Conservation (phyloP, 2,888 invertebrate species). For the Podotricha telesiphe region DNA sequence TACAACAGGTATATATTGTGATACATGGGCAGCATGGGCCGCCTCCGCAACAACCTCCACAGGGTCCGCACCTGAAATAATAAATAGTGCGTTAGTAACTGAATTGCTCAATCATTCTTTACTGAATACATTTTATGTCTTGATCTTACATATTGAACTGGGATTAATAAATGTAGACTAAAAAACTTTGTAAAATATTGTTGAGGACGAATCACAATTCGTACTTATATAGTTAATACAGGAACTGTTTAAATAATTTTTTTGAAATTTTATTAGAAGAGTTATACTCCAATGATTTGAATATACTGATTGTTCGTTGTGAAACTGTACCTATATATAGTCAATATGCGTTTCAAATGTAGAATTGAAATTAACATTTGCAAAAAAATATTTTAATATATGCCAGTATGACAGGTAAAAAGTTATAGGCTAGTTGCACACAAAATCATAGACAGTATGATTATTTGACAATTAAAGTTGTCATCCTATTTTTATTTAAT, state of each 20-base stretch:
- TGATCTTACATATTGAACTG: conserved; percentile 35
- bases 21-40: conserved; percentile 66
- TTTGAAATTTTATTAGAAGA: conserved; percentile 53
- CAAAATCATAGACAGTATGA: too few species aligned
- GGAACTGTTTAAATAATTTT: conserved; percentile 20
- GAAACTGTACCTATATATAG: conserved; percentile 52
- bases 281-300: conserved; percentile 58
- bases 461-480: too few species aligned
- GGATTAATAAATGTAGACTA: conserved; percentile 2
- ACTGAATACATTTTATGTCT: neutral
- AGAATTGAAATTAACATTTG: conserved; percentile 42
- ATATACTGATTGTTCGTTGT: conserved; percentile 54
- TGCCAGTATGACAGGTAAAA: conserved; percentile 10
- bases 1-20: conserved; percentile 75
- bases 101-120: neutral
- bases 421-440: too few species aligned
- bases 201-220: neutral
- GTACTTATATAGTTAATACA: neutral
- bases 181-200: conserved; percentile 3
- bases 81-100: conserved; percentile 1
- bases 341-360: conserved; percentile 53
- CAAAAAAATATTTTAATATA: conserved; percentile 23
- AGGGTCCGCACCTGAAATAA: conserved; percentile 62
- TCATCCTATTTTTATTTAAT: too few species aligned
- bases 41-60: conserved; percentile 51